Evolutionary conservation across 2,888 invertebrate species (phyloP), one percentile per base, ranked within the genome.

Genomic region (Amphimallon solstitiale): DNA sequence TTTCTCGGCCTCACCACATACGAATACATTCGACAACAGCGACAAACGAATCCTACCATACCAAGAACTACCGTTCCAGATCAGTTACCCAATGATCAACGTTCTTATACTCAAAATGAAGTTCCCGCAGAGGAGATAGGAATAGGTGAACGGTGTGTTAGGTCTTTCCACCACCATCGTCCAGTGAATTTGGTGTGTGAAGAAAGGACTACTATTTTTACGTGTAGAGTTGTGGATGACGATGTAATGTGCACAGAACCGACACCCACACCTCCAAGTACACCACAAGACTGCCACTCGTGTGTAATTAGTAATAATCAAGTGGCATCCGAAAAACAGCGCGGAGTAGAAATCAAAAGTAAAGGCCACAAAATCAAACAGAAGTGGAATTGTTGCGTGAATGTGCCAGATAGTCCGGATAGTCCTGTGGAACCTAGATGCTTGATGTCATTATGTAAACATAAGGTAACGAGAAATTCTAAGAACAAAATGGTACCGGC

Each of bases 1-100:
- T 87, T 90, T 73, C 83, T 94, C 75, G 95, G 94, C 1, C 85
- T 95, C 46, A 94, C 95, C 15, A 96, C 95, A 0, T 96, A 95
- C 83, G 95, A 95, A 79, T 95, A 95, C 81, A 92, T 95, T 62
- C 83, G 88, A 1, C 82, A 82, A 68, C 82, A 83, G 70, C 83
- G 86, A 0, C 85, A 85, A 73, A 81, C 77, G 68, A 79, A 77
- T 65, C 72, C 75, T 37, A 74, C 35, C 14, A 38, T 21, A 15
- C 5, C 77, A 19, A 56, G 49, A 17, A 63, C 56, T 79, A 79
- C 73, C 72, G 80, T 66, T 81, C 80, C 70, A 75, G 84, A 76
- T 80, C 84, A 79, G 76, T 84, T 75, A 75, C 71, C 83, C 77
- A 70, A 84, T 83, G 35, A 80, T 80, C 43, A 66, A 69, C 73